Conservation (phyloP, 2,113 vertebrate genomes). For the Clarias gariepinus region DNA sequence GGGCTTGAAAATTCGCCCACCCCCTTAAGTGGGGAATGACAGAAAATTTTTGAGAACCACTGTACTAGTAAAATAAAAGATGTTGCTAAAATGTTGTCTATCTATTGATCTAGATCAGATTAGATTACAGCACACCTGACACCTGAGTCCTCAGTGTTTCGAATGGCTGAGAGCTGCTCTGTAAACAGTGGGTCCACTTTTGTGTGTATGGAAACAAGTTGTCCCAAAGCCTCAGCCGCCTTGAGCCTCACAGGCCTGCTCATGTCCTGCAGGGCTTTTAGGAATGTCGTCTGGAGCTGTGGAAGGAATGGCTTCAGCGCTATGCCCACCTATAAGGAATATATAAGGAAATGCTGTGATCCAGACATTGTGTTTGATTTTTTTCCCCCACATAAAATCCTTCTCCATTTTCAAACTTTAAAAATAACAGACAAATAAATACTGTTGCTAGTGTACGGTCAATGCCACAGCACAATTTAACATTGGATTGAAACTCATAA, state of each 20-base stretch:
- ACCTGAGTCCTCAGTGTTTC: slow-evolving; percentile 88
- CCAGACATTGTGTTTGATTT: not conserved
- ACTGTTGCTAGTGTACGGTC: not conserved
- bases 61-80: not conserved
- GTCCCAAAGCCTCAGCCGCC: slow-evolving; percentile 90
- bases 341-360: not conserved
- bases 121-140: slow-evolving; percentile 75
- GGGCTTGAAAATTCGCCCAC: too few relatives aligned
- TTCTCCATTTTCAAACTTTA: not conserved
- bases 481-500: not conserved
- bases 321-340: slow-evolving; percentile 83
- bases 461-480: not conserved
- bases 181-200: slow-evolving; percentile 97
- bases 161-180: slow-evolving; percentile 88
- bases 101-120: too few relatives aligned
- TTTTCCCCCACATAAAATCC: not conserved
- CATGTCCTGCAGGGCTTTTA: slow-evolving; percentile 93
- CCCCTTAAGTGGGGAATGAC: too few relatives aligned
- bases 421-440: not conserved
- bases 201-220: slow-evolving; percentile 90
- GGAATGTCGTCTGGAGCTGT: slow-evolving; percentile 96
- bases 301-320: slow-evolving; percentile 97
- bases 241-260: slow-evolving; percentile 90
- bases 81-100: too few relatives aligned
- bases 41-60: too few relatives aligned